Base-by-base conservation (phyloP, 30 jellyfish, hydroid and myxozoan genomes). In the Hydra vulgaris region DNA sequence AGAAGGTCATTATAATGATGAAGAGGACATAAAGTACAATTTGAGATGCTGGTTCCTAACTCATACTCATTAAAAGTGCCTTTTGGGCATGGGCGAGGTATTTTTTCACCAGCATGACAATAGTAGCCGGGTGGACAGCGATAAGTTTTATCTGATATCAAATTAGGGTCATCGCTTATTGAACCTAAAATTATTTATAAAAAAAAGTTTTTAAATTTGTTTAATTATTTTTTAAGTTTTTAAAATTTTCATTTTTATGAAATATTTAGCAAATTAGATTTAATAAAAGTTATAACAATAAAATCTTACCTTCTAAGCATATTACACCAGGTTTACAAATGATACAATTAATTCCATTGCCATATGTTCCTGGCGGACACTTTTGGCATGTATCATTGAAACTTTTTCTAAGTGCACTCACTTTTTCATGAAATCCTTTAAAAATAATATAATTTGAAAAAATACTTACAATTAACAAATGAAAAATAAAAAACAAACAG, bases 101-200 rank as follows among this genome's bases (percentile, higher is more conserved):
- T 40, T 7, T 55, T 66, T 25, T 73, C 89, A 21, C 98, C 98
- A 53, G 96, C 74, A 0, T 72, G 88, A 76, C 98, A 91, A 71
- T 82, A 91, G 76, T 91, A 87, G 0, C 98, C 98, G 18, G 86
- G 83, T 12, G 98, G 98, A 68, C 98, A 91, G 16, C 95, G 98
- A 83, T 86, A 91, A 0, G 98, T 84, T 72, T 81, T 89, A 54
- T 95, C 81, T 25, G 73, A 86, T 61, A 82, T 89, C 1, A 74
- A 87, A 56, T 78, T 86, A 0, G 97, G 97, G 8, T 25, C 15
- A 85, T 89, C 97, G 8, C 95, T 74, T 8, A 94, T 91, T 61
- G 96, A 95, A 79, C 95, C 96, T 91, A 21, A 25, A 54, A 23
- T 18, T 18, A 5, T 19, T 20, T 73, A n/a, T 68, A 68, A 7